phyloP scores from a whole-genome alignment of 2,888 invertebrate genomes.

The Pterostichus madidus region DNA sequence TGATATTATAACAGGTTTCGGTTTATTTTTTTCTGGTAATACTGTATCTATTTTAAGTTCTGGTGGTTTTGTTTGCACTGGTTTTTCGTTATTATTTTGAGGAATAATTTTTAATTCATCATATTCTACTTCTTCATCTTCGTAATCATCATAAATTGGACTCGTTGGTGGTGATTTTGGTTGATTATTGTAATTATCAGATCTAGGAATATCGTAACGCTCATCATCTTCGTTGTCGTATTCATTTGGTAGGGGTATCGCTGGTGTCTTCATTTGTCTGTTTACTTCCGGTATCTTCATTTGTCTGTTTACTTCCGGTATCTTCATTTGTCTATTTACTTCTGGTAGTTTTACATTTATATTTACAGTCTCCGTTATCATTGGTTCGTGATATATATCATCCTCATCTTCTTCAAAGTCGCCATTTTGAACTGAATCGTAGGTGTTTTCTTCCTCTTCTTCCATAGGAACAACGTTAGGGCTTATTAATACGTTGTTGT shows the following conservation, averaged over 20 bases:
- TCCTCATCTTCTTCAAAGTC: conserved; percentile 21
- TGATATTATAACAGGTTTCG: conserved; percentile 51
- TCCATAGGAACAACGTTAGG: not conserved
- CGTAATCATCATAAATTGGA: conserved; percentile 1
- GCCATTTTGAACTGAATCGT: conserved; percentile 50
- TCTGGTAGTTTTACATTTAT: not conserved
- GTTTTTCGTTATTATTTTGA: conserved; percentile 16
- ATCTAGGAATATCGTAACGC: conserved; percentile 20
- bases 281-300: not conserved
- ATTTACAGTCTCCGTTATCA: not conserved
- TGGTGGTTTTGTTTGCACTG: conserved; percentile 4
- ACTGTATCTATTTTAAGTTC: conserved; percentile 21
- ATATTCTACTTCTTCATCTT: conserved; percentile 54
- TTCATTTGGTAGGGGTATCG: not conserved
- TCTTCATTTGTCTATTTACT: not conserved
- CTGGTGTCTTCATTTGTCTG: not conserved
- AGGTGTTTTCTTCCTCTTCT: conserved; percentile 45
- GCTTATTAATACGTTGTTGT: conserved; percentile 1
- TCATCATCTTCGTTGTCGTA: conserved; percentile 33
- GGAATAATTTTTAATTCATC: conserved; percentile 52
- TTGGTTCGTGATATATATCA: conserved; percentile 36
- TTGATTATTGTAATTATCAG: not conserved
- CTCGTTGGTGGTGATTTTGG: conserved; percentile 5
- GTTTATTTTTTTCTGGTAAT: conserved; percentile 15
- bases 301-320: not conserved